Evolutionary conservation across 1,140 invertebrate species (phyloP), one percentile per base, ranked within the genome.

Genomic region (Magallana angulata): DNA sequence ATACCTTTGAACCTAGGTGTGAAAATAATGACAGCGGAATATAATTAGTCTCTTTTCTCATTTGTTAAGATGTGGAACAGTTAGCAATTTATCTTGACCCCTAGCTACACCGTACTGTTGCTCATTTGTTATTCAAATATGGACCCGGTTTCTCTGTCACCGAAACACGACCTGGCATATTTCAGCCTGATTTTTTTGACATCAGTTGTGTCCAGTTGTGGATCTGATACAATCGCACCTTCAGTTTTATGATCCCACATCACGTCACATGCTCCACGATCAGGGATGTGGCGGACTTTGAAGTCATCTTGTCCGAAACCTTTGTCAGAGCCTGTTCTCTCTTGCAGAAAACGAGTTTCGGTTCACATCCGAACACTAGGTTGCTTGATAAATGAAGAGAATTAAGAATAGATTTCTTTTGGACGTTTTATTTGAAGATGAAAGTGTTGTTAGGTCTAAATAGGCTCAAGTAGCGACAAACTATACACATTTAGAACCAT

Each of bases 81-180:
- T 76, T 30, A 76, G 36, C 68, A 48, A 76, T 76, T 76, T 36
- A 76, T 36, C 68, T 76, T 76, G 68, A 76, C 68, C 68, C 68
- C 68, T 12, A 76, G 68, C 68, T 30, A 76, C 30, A 76, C 14
- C 11, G 24, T 12, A 76, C 30, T 76, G 68, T 18, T 30, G 8
- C 68, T 76, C 68, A 76, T 76, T 76, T 76, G 68, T 76, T 76
- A 76, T 76, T 76, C 68, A 76, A 76, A 76, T 76, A 18, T 76
- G 24, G 68, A 76, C 36, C 24, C 36, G 68, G 68, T 30, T 76
- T 76, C 36, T 30, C 24, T 30, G 68, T 76, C 68, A 76, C 30
- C 12, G 68, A 76, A 76, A 76, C 68, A 76, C 68, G 68, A 76
- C 68, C 68, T 24, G 24, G 68, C 68, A 76, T 76, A 76, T 76